phyloP scores from a whole-genome alignment of 2,113 vertebrate genomes.

The Kobus ellipsiprymnus region DNA sequence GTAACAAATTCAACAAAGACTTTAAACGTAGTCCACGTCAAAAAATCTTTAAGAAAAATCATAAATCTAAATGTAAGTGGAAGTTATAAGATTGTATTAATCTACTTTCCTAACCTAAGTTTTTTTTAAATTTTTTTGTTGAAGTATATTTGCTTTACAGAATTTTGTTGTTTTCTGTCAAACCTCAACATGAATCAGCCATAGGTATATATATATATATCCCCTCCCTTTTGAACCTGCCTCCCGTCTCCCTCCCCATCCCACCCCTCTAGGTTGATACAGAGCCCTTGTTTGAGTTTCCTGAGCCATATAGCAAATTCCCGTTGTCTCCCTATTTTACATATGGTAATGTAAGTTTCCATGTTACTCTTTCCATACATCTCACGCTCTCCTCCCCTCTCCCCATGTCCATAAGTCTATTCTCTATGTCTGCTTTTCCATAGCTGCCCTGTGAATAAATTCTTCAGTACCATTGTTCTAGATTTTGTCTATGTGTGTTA shows the following conservation, averaged over 20 bases:
- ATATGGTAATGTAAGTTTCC: background rate
- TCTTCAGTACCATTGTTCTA: background rate
- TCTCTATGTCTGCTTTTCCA: background rate
- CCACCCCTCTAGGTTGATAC: background rate
- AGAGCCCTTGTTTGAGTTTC: background rate
- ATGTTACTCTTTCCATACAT: background rate
- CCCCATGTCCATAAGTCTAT: background rate
- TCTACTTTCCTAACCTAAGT: background rate
- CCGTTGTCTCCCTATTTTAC: fast-evolving
- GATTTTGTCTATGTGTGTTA: background rate
- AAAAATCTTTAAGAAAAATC: background rate
- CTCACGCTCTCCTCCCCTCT: background rate
- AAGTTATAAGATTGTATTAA: background rate
- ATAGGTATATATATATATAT: background rate
- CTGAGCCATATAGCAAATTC: background rate
- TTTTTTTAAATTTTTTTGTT: background rate
- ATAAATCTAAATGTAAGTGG: background rate
- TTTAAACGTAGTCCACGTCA: background rate
- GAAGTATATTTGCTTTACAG: background rate
- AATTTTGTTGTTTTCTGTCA: background rate
- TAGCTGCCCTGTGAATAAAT: background rate
- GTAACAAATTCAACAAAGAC: background rate
- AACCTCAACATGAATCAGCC: background rate
- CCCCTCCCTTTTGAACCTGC: background rate
- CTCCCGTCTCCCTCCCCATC: background rate